Conservation (phyloP, 2,888 invertebrate species). For the Drosophila quinaria region DNA sequence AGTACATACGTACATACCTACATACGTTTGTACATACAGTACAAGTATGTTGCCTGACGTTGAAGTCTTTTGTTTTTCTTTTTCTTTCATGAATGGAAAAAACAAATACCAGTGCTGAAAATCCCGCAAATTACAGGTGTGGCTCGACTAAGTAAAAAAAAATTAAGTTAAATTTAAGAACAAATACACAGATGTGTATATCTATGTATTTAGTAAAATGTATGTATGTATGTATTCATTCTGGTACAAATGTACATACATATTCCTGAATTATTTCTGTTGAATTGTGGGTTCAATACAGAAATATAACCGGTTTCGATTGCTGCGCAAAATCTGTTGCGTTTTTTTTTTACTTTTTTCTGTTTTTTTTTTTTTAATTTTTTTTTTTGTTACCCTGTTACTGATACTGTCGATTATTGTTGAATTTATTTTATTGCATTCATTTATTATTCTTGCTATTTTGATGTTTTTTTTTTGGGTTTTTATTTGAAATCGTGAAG, state of each 20-base stretch:
- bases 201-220: background rate
- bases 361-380: background rate
- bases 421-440: conserved; percentile 5
- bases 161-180: conserved; percentile 31
- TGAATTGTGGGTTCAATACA: conserved; percentile 1
- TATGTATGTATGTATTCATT: no score
- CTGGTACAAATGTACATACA: no score
- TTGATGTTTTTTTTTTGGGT: background rate
- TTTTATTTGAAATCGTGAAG: conserved; percentile 11
- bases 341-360: conserved; percentile 10
- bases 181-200: background rate
- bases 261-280: background rate
- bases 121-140: conserved; percentile 47
- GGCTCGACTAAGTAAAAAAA: conserved; percentile 25
- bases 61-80: conserved; percentile 59
- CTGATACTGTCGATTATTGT: conserved; percentile 16
- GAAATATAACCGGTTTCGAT: conserved; percentile 46
- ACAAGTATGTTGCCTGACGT: conserved; percentile 52
- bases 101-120: conserved; percentile 42
- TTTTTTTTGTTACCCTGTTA: conserved; percentile 5
- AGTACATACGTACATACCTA: conserved; percentile 35
- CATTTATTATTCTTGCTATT: conserved; percentile 6
- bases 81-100: conserved; percentile 15
- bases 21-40: background rate
- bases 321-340: conserved; percentile 46